These are phyloP conservation scores for Acropora yongei DNA, from an alignment of 64 coral and sea anemone species.

Conservation along the genomic window DNA sequence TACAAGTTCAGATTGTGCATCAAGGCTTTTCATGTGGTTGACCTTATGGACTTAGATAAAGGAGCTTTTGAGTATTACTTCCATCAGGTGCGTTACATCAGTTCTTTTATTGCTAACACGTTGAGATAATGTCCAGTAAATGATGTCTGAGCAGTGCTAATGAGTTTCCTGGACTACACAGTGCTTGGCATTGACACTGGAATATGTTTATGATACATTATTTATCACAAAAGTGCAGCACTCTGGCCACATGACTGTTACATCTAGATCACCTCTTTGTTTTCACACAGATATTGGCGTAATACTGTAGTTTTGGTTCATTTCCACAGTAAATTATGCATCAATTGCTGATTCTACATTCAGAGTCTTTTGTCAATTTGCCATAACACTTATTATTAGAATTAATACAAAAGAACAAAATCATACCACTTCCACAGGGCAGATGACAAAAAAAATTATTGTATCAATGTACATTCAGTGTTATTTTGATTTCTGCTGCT, in stretches of 20 bases:
- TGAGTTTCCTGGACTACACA: not conserved
- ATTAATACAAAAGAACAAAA: too few relatives aligned
- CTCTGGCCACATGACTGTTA: not conserved
- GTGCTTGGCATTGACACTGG: not conserved
- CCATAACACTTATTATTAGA: too few relatives aligned
- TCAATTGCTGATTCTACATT: not conserved
- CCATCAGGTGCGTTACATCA: conserved; percentile 63
- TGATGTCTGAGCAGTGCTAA: not conserved
- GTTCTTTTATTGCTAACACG: not conserved
- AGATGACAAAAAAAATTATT: too few relatives aligned
- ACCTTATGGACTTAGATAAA: conserved; percentile 63
- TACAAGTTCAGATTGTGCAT: conserved; percentile 78
- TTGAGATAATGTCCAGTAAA: too few relatives aligned
- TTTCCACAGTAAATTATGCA: not conserved
- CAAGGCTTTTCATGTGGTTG: conserved; percentile 72
- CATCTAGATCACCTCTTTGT: not conserved
- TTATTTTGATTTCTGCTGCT: too few relatives aligned
- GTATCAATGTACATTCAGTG: too few relatives aligned
- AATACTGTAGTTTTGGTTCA: not conserved
- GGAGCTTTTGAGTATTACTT: conserved; percentile 79
- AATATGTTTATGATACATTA: too few relatives aligned
- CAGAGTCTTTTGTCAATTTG: not conserved
- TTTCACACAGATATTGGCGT: not conserved
- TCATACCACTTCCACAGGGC: too few relatives aligned
- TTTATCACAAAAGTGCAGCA: too few relatives aligned